A percentile compares a stretch with the other conserved stretches of the same genome.
Conservation (phyloP, 2,888 invertebrate genomes). For the Pheosia tremula region DNA sequence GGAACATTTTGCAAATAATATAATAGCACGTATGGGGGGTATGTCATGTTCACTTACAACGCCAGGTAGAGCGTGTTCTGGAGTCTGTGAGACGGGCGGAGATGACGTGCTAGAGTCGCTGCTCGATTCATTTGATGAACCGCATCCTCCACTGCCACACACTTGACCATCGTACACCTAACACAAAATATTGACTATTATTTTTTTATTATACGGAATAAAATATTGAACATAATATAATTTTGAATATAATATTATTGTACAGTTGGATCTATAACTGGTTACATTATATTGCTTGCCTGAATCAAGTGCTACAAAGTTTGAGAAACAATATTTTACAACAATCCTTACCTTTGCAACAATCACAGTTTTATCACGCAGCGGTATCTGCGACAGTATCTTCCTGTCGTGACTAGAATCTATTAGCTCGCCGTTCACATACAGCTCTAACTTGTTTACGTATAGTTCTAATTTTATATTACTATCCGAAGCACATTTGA, state of each 20-base stretch:
- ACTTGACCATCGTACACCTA: slow-evolving; percentile 79
- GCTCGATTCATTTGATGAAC: slow-evolving; percentile 90
- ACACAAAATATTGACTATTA: background rate
- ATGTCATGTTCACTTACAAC: slow-evolving; percentile 86
- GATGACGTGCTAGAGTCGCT: slow-evolving; percentile 98
- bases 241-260: too few relatives aligned
- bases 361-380: slow-evolving; percentile 94
- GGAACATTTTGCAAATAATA: too few relatives aligned
- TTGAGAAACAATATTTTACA: background rate
- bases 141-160: slow-evolving; percentile 77
- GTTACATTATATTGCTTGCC: background rate
- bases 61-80: slow-evolving; percentile 95
- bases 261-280: too few relatives aligned
- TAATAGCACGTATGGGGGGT: too few relatives aligned
- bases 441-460: slow-evolving; percentile 96
- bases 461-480: slow-evolving; percentile 96
- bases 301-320: background rate
- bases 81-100: slow-evolving; percentile 94
- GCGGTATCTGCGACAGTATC: slow-evolving; percentile 92
- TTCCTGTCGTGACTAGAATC: slow-evolving; percentile 95
- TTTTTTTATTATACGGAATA: background rate
- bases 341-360: slow-evolving; percentile 67
- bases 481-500: slow-evolving; percentile 75
- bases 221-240: too few relatives aligned
- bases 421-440: slow-evolving; percentile 93